phyloP scores from a whole-genome alignment of 1,140 invertebrate genomes.

The Mesaphorura yosii region DNA sequence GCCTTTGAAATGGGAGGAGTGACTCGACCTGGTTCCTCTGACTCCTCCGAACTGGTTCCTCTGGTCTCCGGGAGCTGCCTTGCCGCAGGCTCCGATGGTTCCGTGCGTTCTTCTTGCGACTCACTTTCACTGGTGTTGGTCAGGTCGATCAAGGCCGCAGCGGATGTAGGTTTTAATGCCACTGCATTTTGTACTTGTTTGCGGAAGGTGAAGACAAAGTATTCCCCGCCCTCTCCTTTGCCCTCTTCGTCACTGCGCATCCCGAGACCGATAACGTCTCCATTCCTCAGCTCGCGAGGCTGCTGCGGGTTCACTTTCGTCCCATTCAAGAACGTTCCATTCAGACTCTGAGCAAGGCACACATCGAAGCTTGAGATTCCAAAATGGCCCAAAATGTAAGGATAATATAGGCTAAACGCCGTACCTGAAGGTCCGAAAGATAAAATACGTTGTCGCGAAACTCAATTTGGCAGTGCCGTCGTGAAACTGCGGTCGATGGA shows the following conservation, averaged over 20 bases:
- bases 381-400: background rate
- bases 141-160: no score
- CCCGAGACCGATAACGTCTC: slow-evolving; percentile 17
- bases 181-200: background rate
- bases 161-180: background rate
- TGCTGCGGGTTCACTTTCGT: background rate
- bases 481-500: background rate
- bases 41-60: background rate
- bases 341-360: slow-evolving; percentile 14
- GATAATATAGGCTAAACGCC: background rate
- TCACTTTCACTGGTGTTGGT: no score
- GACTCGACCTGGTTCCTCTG: background rate
- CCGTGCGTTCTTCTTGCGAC: no score
- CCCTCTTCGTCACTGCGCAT: background rate
- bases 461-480: background rate
- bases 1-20: background rate
- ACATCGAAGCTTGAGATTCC: no score
- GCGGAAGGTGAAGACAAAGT: background rate
- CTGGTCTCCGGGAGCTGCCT: background rate
- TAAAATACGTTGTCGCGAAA: background rate
- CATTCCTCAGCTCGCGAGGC: slow-evolving; percentile 8
- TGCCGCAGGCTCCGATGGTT: no score
- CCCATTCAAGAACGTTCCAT: slow-evolving; percentile 17
- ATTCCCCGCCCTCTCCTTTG: background rate
- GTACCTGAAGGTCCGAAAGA: slow-evolving; percentile 2